phyloP scores from a whole-genome alignment of 2,113 vertebrate genomes.

The Triplophysa siluroides region DNA sequence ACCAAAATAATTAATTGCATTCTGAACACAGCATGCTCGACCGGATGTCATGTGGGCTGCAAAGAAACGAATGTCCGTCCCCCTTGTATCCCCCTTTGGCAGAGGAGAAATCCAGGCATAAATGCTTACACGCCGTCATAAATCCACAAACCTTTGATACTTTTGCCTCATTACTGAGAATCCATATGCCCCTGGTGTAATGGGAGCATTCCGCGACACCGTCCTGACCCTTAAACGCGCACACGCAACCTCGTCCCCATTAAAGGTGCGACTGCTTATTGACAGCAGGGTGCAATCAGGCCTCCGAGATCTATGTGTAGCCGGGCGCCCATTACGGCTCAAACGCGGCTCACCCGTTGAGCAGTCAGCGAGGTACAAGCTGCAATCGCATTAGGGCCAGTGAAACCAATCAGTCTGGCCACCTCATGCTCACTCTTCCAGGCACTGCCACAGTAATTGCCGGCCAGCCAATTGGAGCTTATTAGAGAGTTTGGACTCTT shows the following conservation, averaged over 20 bases:
- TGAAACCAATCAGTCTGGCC: constrained; percentile 50
- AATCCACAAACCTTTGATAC: constrained; percentile 28
- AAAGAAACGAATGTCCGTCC: background rate
- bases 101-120: constrained; percentile 1
- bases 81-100: background rate
- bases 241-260: constrained; percentile 46
- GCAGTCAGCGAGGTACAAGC: constrained; percentile 34
- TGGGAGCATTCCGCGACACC: constrained; percentile 43
- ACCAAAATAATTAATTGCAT: background rate
- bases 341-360: constrained; percentile 34
- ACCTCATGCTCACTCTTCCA: constrained; percentile 52
- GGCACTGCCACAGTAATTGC: constrained; percentile 67
- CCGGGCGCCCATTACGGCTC: constrained; percentile 47
- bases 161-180: constrained; percentile 50
- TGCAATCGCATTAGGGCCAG: constrained; percentile 51
- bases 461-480: constrained; percentile 68
- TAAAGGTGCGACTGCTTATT: constrained; percentile 58
- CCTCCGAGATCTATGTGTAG: constrained; percentile 50
- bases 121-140: constrained; percentile 26
- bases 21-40: background rate
- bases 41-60: background rate
- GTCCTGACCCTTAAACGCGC: constrained; percentile 41
- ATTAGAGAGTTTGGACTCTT: constrained; percentile 71
- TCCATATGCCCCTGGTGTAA: constrained; percentile 43
- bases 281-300: constrained; percentile 58